A percentile compares a stretch with the other conserved stretches of the same genome.
Evolutionary conservation across 2,888 invertebrate species (phyloP).

Genomic region (Hipparchia sbordonii): DNA sequence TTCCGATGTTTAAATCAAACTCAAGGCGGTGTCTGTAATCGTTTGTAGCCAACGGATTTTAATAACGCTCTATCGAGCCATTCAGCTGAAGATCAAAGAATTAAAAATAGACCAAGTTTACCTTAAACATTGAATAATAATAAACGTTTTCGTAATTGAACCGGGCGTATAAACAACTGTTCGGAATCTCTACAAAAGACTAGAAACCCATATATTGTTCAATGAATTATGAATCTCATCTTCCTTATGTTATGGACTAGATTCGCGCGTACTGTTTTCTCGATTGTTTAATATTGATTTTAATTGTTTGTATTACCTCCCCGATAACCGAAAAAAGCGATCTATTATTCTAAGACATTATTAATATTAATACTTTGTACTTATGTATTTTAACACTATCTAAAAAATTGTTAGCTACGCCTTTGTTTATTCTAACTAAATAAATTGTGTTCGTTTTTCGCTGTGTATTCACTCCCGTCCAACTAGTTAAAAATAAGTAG

Average conservation of each 20-base stretch:
- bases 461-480: no score
- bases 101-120: constrained; percentile 65
- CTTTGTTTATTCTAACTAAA: no score
- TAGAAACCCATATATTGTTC: neutral
- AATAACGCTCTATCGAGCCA: constrained; percentile 30
- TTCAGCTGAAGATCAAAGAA: constrained; percentile 61
- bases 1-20: constrained; percentile 13
- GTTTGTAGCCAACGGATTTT: constrained; percentile 19
- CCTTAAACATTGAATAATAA: constrained; percentile 51
- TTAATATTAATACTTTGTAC: neutral
- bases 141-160: constrained; percentile 69
- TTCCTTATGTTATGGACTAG: neutral
- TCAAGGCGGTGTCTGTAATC: constrained; percentile 1
- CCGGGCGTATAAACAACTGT: constrained; percentile 55
- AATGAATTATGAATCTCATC: constrained; percentile 19
- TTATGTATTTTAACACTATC: neutral
- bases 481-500: no score
- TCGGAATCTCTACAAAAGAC: constrained; percentile 15
- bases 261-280: neutral
- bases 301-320: neutral
- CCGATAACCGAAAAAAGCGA: neutral
- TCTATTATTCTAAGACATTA: neutral
- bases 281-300: neutral
- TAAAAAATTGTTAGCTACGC: no score
- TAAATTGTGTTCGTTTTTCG: no score